Evolutionary conservation across 2,888 invertebrate genomes (phyloP), one percentile per base, ranked within the genome.

Genomic region (Heteromurus nitidus): DNA sequence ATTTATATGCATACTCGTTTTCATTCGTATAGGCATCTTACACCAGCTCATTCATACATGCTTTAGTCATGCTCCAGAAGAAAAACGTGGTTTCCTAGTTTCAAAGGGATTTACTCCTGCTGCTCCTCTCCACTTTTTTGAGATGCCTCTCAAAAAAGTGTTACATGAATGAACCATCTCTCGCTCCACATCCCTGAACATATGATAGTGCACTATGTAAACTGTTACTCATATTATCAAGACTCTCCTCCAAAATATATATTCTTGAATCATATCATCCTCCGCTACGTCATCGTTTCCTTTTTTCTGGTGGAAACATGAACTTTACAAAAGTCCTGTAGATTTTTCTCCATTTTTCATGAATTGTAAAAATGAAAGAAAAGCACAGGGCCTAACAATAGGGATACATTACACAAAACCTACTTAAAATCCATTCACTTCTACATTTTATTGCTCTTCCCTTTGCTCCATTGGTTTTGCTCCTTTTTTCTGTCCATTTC

Each of bases 51-150:
- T 13, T 47, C 11, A 16, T 47, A 47, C n/a, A n/a, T 3, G 47
- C 16, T 44, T 68, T 68, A 60, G 60, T 68, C 60, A 68, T 76
- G 75, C 47, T 68, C 47, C 24, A 68, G 67, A 67, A 67, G 31
- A 70, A 68, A 69, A 79, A 72, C 79, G 79, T 79, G 79, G 79
- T 58, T 79, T 72, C 31, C 65, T 65, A 44, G 30, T 67, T 72
- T 80, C 67, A 73, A 80, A 80, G 73, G 67, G 73, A 73, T 79
- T 79, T 70, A 70, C 58, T 47, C 47, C 55, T 68, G 76, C 68
- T 68, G 42, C 42, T 73, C 73, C 47, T 50, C 11, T 24, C 31
- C 44, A 16, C 72, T n/a, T n/a, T n/a, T n/a, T n/a, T n/a, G n/a
- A n/a, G n/a, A 36, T 5, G 36, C 36, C 36, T 36, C 36, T 36